Percentiles rank a stretch among this genome's conserved stretches.
These are phyloP conservation scores for Falco columbarius DNA, from an alignment of 2,797 vertebrate genomes.

Conservation along the genomic window DNA sequence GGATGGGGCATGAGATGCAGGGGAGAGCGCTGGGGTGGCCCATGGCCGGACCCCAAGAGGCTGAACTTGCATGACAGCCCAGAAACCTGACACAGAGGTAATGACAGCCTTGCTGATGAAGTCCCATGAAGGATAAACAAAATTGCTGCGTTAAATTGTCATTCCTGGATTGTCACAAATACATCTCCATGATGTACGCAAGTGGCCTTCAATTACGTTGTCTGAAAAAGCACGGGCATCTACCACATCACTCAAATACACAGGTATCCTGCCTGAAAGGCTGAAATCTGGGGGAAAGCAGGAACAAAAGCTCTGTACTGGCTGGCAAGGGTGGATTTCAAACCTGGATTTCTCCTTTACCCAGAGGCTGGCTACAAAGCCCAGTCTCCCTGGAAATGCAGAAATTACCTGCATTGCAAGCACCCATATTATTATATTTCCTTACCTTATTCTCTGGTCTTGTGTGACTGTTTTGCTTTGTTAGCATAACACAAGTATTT, in stretches of 20 bases:
- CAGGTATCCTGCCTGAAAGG: background rate
- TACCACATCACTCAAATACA: background rate
- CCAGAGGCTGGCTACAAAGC: background rate
- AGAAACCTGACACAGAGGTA: background rate
- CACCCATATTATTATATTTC: background rate
- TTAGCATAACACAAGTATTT: background rate
- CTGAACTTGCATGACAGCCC: accelerated
- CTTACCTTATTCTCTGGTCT: background rate
- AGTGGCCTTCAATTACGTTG: background rate
- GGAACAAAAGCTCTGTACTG: background rate
- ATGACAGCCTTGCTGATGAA: accelerated
- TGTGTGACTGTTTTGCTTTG: background rate
- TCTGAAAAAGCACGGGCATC: background rate
- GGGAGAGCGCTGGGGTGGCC: background rate
- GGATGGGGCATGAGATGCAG: too few relatives aligned
- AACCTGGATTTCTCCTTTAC: background rate
- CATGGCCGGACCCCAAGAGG: background rate
- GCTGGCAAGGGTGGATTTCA: background rate
- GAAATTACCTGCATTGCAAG: background rate
- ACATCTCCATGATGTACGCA: too few relatives aligned
- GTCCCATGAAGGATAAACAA: background rate
- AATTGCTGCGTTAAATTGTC: background rate
- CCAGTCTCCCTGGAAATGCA: background rate
- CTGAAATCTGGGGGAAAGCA: background rate
- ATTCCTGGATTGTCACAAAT: background rate